These are phyloP conservation scores for Knipowitschia caucasica DNA, from an alignment of 2,797 vertebrate genomes.

Conservation along the genomic window DNA sequence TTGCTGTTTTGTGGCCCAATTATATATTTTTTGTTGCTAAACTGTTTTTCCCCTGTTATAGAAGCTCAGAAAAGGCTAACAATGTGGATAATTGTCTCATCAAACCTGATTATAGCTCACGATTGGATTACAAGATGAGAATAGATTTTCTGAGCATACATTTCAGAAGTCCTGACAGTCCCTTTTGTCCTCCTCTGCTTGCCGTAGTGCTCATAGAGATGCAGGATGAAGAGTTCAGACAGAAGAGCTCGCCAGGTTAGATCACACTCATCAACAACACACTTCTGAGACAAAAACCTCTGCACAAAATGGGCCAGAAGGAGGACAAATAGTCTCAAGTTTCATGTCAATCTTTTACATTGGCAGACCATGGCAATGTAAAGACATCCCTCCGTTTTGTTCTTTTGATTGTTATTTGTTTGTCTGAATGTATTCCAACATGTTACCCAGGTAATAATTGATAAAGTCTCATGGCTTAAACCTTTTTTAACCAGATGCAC, in stretches of 20 bases:
- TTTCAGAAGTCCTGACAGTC: constrained; percentile 12
- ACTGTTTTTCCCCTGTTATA: background rate
- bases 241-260: constrained; percentile 82
- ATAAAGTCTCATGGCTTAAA: background rate
- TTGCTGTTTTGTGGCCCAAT: constrained; percentile 2
- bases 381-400: background rate
- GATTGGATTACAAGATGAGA: background rate
- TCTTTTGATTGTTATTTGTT: background rate
- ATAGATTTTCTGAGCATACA: background rate
- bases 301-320: constrained; percentile 3
- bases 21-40: background rate
- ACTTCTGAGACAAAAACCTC: background rate
- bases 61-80: background rate
- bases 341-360: constrained; percentile 9
- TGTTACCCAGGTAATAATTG: constrained; percentile 1
- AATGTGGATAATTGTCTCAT: background rate
- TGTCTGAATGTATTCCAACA: constrained; percentile 4
- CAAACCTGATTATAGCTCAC: background rate
- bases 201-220: constrained; percentile 82
- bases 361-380: constrained; percentile 6
- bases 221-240: constrained; percentile 83
- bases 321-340: constrained; percentile 8
- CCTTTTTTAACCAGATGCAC: background rate
- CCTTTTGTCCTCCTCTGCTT: constrained; percentile 34
- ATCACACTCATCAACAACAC: constrained; percentile 17